Conservation (phyloP, 2,113 vertebrate species). For the Phyllopteryx taeniolatus region DNA sequence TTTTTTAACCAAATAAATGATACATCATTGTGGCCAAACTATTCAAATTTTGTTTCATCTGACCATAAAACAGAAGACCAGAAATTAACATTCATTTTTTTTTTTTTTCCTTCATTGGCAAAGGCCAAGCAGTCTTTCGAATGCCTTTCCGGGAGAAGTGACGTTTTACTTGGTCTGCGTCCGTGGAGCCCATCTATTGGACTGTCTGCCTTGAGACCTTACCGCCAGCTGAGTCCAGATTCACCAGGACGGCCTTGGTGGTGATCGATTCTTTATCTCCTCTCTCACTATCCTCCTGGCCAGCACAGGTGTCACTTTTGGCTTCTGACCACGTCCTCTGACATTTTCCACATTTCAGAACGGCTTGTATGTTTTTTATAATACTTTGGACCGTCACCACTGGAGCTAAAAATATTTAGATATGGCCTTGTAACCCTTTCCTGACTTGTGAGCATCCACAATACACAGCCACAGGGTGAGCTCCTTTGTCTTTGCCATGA, state of each 20-base stretch:
- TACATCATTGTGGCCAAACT: background rate
- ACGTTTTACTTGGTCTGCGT: slow-evolving; percentile 1
- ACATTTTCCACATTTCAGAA: slow-evolving; percentile 1
- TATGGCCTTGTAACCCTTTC: too few relatives aligned
- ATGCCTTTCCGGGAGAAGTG: slow-evolving; percentile 8
- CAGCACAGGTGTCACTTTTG: background rate
- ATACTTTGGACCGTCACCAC: too few relatives aligned
- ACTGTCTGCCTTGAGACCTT: background rate
- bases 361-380: background rate
- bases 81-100: background rate
- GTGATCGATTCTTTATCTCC: slow-evolving; percentile 7
- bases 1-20: slow-evolving; percentile 1
- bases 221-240: background rate
- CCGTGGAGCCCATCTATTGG: background rate
- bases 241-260: background rate
- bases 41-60: slow-evolving; percentile 8
- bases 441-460: too few relatives aligned
- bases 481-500: too few relatives aligned
- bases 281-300: slow-evolving; percentile 3
- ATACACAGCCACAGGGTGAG: too few relatives aligned
- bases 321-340: background rate
- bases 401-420: too few relatives aligned
- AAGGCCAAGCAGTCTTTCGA: background rate
- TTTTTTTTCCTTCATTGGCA: background rate
- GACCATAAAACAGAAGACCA: slow-evolving; percentile 6